Base-by-base conservation (phyloP, 2,888 invertebrate species). In the Amblyjoppa proteus region DNA sequence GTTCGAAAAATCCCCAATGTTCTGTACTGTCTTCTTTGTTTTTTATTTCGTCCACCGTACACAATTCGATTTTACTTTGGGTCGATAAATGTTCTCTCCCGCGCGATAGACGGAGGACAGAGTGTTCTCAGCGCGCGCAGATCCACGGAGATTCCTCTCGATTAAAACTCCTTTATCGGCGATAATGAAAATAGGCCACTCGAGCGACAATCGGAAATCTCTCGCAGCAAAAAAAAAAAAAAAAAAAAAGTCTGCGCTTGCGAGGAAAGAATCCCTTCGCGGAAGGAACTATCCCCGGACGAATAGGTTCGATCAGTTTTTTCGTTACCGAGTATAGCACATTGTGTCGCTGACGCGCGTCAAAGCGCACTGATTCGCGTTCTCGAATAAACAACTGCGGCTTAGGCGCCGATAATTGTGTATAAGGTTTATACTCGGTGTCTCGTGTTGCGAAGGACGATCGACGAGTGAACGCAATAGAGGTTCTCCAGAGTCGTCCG, bases 141-240 rank as follows among this genome's bases (percentile, higher is more conserved):
- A 56, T 25, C 64, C 51, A 16, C 45, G 25, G 38, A 41, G 66
- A 45, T 75, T 70, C 61, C 41, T 70, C 38, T 34, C 66, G 38
- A 68, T 68, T 20, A 9, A 31, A 31, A 56, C 45, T 75, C 16
- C 31, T 90, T 89, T 89, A 89, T 90, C 88, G 88, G 41, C 86
- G 89, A 90, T 89, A 90, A 91, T 86, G 81, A 88, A 91, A 89
- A 89, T 89, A 88, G 89, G 90, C 89, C 90, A 91, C 89, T 89
- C 87, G 83, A 90, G 84, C 85, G 71, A 16, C n/a, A 38, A 49
- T 70, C 66, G 80, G 61, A 86, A 83, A 38, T 56, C 28, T 34
- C 34, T n/a, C 53, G 34, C 11, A 31, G 31, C 25, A 20, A 41
- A 11, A 41, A 41, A 41, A 0, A 11, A 11, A 11, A 41, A 11